Conservation (phyloP, 2,888 invertebrate species). For the Coecobrya sp. region DNA sequence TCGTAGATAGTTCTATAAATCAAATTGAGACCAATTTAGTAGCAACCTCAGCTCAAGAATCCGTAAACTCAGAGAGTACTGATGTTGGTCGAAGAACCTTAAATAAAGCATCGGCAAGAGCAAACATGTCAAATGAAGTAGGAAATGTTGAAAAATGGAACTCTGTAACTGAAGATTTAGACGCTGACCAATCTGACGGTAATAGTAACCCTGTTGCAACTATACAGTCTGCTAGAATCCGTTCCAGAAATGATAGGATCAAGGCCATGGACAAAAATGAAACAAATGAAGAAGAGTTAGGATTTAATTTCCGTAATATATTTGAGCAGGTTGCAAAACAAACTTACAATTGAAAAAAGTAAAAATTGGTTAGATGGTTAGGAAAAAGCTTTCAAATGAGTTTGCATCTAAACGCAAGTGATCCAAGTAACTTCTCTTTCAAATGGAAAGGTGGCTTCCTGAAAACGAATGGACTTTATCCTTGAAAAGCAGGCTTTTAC, state of each 20-base stretch:
- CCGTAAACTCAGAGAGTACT: background rate
- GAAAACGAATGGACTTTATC: no score
- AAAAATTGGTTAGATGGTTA: background rate
- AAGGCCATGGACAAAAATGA: constrained; percentile 47
- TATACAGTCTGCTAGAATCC: constrained; percentile 54
- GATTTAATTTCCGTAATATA: constrained; percentile 48
- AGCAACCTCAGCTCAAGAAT: background rate
- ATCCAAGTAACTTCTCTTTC: no score
- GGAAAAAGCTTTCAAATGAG: no score
- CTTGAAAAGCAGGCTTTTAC: no score
- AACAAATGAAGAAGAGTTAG: constrained; percentile 39
- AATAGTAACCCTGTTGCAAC: constrained; percentile 11
- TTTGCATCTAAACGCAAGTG: no score
- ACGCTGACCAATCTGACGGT: background rate
- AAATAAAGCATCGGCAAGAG: constrained; percentile 57
- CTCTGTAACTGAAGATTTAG: background rate
- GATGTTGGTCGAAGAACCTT: constrained; percentile 45
- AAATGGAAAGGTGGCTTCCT: no score
- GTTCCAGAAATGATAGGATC: constrained; percentile 54
- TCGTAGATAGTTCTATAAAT: no score
- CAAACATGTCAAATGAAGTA: constrained; percentile 12
- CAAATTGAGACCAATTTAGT: background rate
- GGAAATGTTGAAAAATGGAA: background rate
- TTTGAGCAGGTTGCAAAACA: constrained; percentile 66
- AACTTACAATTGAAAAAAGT: background rate